Evolutionary conservation across 2,797 vertebrate genomes (phyloP).

Genomic region (Chrysocyon brachyurus): DNA sequence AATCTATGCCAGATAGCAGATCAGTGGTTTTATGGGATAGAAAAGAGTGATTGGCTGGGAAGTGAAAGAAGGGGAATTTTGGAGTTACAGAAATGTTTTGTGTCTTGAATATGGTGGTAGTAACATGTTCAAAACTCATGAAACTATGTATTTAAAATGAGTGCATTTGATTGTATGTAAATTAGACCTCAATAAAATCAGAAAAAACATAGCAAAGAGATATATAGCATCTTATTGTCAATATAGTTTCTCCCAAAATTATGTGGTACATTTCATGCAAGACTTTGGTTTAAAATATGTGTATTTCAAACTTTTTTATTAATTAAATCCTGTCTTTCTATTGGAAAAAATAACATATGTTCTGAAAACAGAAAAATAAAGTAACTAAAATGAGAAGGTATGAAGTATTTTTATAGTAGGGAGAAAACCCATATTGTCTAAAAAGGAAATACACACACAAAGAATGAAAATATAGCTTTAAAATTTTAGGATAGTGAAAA

Average conservation of each 20-base stretch:
- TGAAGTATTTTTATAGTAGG: neutral
- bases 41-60: neutral
- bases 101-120: neutral
- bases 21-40: neutral
- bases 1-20: neutral
- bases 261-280: neutral
- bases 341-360: neutral
- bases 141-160: neutral
- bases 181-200: neutral
- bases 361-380: neutral
- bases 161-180: neutral
- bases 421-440: neutral
- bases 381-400: neutral
- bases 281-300: neutral
- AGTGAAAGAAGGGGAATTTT: neutral
- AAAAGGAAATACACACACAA: neutral
- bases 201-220: neutral
- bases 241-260: neutral
- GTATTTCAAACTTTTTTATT: neutral
- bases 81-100: neutral
- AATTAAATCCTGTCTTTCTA: constrained; percentile 4
- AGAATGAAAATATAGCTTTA: neutral
- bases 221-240: neutral
- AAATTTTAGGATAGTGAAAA: neutral
- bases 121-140: neutral